Base-by-base conservation (phyloP, 2,888 invertebrate genomes). In the Arge pagana region DNA sequence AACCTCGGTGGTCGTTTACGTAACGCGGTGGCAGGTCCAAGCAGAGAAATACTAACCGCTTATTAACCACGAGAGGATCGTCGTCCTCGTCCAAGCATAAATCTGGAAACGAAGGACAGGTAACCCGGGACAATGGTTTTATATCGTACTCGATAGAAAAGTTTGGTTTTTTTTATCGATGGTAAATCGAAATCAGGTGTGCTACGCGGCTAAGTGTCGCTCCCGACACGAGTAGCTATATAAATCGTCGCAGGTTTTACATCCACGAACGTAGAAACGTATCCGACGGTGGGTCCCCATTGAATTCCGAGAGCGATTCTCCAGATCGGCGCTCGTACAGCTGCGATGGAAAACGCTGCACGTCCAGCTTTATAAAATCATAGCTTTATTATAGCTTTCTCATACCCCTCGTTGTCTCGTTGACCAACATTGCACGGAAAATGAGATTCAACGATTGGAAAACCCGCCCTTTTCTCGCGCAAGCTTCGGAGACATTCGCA, bases 291-390 rank as follows among this genome's bases (percentile, higher is more conserved):
- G 42, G 18, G 42, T 42, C 28, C n/a, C 33, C 45, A 45, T 45
- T 45, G 33, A 45, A 33, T 45, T 45, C 24, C 31, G 42, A 31
- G 42, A 18, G 30, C 42, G 30, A 31, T 42, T 28, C 42, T 19
- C 42, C 11, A 13, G 42, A n/a, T 8, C 59, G 37, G 64, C n/a
- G n/a, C n/a, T n/a, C n/a, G 58, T 64, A 63, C 66, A 66, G 63
- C 58, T 64, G 63, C 49, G 49, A 28, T 43, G 55, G 57, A 59
- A 65, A 66, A 56, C 50, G n/a, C n/a, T n/a, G n/a, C n/a, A n/a
- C n/a, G n/a, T n/a, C n/a, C n/a, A n/a, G n/a, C n/a, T n/a, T n/a
- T n/a, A n/a, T n/a, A n/a, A n/a, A n/a, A n/a, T n/a, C n/a, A n/a
- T n/a, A n/a, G n/a, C n/a, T n/a, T n/a, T n/a, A n/a, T n/a, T n/a